Percentiles rank a stretch among this genome's conserved stretches.
Conservation (phyloP, 2,113 vertebrate species). For the Rhinoptilus africanus region DNA sequence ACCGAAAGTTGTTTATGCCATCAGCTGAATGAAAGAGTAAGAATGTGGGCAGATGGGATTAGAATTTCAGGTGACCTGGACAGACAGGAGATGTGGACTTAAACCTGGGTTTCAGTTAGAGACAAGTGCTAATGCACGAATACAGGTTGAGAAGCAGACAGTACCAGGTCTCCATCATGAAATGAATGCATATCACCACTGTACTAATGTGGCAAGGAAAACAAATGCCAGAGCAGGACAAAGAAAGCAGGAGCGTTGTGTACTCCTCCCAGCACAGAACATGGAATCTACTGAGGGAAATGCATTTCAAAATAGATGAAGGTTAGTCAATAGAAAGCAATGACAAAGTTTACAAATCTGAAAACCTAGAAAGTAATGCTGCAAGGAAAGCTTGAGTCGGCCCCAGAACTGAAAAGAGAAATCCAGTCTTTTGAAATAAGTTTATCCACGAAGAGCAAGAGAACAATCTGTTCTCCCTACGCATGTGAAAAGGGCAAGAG, state of each 20-base stretch:
- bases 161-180: neutral
- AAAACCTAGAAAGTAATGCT: neutral
- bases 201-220: neutral
- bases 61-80: neutral
- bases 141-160: neutral
- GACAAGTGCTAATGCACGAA: neutral
- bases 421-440: neutral
- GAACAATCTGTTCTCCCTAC: neutral
- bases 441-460: neutral
- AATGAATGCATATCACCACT: neutral
- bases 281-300: neutral
- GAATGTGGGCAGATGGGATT: neutral
- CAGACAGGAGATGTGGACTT: rapidly evolving
- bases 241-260: neutral
- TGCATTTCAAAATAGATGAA: neutral
- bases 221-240: neutral
- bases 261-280: neutral
- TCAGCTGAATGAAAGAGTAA: neutral
- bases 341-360: neutral
- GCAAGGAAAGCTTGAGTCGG: neutral
- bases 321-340: neutral
- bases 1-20: neutral
- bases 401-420: neutral
- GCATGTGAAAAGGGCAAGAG: neutral
- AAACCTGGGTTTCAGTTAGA: neutral